phyloP scores from a whole-genome alignment of 2,888 invertebrate genomes.

The Drosophila nigricruria region DNA sequence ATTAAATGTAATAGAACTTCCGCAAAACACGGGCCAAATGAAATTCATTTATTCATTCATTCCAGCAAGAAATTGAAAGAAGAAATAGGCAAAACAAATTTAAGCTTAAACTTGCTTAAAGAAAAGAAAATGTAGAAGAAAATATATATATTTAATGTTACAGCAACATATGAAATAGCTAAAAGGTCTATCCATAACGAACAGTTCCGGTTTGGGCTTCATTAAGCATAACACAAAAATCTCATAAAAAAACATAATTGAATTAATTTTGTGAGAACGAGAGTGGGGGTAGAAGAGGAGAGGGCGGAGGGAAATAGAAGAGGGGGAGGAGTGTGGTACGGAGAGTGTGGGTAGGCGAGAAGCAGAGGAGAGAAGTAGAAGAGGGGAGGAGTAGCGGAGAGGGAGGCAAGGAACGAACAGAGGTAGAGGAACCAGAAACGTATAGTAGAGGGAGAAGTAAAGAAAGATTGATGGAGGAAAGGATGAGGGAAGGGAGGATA shows the following conservation, averaged over 20 bases:
- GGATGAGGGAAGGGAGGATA: background rate
- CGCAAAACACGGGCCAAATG: background rate
- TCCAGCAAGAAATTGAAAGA: background rate
- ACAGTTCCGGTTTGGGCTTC: conserved; percentile 16
- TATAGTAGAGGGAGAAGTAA: background rate
- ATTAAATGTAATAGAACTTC: conserved; percentile 11
- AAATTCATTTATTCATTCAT: too few relatives aligned
- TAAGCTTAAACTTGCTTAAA: background rate
- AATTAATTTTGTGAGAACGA: conserved; percentile 31
- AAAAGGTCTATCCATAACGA: conserved; percentile 3
- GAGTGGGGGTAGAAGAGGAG: background rate
- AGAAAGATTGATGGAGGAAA: background rate
- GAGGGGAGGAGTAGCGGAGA: background rate
- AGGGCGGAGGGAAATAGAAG: too few relatives aligned
- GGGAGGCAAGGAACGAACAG: background rate
- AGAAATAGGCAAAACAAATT: background rate
- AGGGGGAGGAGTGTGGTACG: too few relatives aligned
- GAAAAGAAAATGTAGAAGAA: background rate
- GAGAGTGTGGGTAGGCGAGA: background rate
- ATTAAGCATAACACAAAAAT: conserved; percentile 10
- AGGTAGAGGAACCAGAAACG: background rate
- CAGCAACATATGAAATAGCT: background rate
- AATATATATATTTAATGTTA: background rate
- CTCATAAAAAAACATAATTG: conserved; percentile 42
- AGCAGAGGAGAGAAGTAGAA: background rate